A percentile compares a stretch with the other conserved stretches of the same genome.
Conservation (phyloP, 2,113 vertebrate genomes). For the Pteropus alecto region DNA sequence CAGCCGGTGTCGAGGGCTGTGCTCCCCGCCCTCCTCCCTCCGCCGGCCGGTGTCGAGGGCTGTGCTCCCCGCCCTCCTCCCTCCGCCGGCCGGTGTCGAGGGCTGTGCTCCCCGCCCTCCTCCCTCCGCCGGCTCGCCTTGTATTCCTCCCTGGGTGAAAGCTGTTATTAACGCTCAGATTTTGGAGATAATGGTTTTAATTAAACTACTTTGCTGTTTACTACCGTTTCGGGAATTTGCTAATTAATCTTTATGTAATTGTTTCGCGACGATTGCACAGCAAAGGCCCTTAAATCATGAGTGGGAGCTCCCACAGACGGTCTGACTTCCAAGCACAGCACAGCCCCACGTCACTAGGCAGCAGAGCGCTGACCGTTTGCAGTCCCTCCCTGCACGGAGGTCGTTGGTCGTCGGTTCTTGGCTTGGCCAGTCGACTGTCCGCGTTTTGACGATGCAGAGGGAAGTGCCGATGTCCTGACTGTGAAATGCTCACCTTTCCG, state of each 20-base stretch:
- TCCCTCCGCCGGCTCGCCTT: not conserved
- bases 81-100: not conserved
- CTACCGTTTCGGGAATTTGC: slow-evolving; percentile 77
- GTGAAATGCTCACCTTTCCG: not conserved
- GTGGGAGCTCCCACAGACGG: slow-evolving; percentile 54
- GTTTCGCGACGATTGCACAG: slow-evolving; percentile 65
- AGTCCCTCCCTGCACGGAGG: not conserved
- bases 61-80: not conserved
- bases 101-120: too few relatives aligned
- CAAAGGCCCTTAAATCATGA: slow-evolving; percentile 69
- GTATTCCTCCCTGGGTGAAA: slow-evolving; percentile 32
- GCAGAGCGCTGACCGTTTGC: not conserved
- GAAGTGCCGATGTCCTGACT: not conserved
- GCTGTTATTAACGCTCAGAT: slow-evolving; percentile 75
- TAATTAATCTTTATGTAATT: slow-evolving; percentile 81
- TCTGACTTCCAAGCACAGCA: slow-evolving; percentile 54
- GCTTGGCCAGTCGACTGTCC: not conserved
- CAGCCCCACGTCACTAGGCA: slow-evolving; percentile 37
- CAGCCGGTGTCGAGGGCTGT: too few relatives aligned
- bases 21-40: not conserved
- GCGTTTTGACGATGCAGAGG: too few relatives aligned
- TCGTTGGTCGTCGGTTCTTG: not conserved
- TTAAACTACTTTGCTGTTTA: slow-evolving; percentile 78
- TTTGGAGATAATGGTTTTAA: slow-evolving; percentile 79
- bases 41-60: not conserved